Evolutionary conservation across 2,797 vertebrate genomes (phyloP).

Genomic region (Eidolon dupreanum): DNA sequence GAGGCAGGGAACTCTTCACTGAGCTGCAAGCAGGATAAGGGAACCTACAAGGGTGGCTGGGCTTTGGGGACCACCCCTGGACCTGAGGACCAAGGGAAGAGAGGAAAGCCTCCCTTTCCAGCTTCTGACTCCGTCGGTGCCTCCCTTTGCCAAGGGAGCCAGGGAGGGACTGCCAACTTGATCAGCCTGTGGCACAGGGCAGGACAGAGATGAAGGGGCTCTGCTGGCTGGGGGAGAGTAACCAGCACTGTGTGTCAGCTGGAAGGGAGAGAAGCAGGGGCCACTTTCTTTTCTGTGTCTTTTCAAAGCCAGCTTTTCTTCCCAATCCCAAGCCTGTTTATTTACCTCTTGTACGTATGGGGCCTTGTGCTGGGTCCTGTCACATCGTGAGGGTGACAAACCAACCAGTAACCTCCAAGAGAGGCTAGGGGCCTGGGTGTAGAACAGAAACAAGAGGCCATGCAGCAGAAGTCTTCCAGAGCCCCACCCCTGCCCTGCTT

Average conservation of each 20-base stretch:
- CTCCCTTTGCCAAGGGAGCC: background rate
- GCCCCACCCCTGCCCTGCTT: background rate
- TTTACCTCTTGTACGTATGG: background rate
- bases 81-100: background rate
- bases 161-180: accelerated
- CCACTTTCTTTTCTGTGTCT: background rate
- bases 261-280: background rate
- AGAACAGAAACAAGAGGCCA: background rate
- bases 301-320: background rate
- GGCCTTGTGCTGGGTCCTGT: background rate
- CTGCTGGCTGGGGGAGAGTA: background rate
- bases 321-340: background rate
- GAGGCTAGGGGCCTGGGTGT: background rate
- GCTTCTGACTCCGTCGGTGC: too few species aligned
- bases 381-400: background rate
- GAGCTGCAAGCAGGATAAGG: background rate
- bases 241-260: background rate
- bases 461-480: background rate
- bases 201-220: background rate
- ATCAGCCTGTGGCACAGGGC: background rate
- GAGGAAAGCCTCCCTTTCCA: background rate
- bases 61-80: background rate
- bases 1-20: background rate
- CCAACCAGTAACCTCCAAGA: background rate
- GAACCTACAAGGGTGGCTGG: accelerated